Evolutionary conservation across 2,113 vertebrate genomes (phyloP), one percentile per base, ranked within the genome.

Genomic region (Cettia cetti): DNA sequence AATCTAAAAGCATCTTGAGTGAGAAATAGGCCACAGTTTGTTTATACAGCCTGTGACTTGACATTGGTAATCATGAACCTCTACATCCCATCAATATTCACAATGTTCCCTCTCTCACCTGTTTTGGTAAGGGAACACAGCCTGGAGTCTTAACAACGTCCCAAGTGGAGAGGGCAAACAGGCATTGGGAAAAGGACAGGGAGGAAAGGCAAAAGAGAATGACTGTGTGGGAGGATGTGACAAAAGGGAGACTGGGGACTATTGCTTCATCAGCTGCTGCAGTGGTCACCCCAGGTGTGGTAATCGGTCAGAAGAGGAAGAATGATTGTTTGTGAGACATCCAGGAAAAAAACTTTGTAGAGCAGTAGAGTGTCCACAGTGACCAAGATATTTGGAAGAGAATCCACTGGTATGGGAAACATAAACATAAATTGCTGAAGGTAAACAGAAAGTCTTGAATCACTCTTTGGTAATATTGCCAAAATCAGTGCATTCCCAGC

Each of bases 221-320:
- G 42, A 9, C 9, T 5, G 0, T 40, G 17, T 54, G 56, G 39
- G 47, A 72, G 8, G 20, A 77, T 28, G 14, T 0, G 2, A 13
- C 22, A n/a, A 49, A 66, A 85, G 14, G 3, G 45, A 56, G 40
- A 18, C 0, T 15, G 9, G 7, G 23, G 13, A 64, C 23, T 81
- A 13, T 2, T 2, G 1, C 20, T 76, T 85, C 17, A 33, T 57
- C 0, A 0, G 15, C 59, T 59, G n/a, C 12, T 66, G 56, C 52
- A 37, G 89, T 11, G 27, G n/a, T 50, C 68, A 70, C 22, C 30
- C 33, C 7, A n/a, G 31, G 20, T 47, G 15, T 53, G 39, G 27
- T 39, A 81, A 56, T 33, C 4, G 8, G 22, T 27, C 0, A 0
- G 15, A 33, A 30, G 3, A 5, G 27, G 27, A 76, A 81, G 52